A percentile compares a stretch with the other conserved stretches of the same genome.
phyloP scores from a whole-genome alignment of 2,888 invertebrate species.

The Marronus borbonicus region DNA sequence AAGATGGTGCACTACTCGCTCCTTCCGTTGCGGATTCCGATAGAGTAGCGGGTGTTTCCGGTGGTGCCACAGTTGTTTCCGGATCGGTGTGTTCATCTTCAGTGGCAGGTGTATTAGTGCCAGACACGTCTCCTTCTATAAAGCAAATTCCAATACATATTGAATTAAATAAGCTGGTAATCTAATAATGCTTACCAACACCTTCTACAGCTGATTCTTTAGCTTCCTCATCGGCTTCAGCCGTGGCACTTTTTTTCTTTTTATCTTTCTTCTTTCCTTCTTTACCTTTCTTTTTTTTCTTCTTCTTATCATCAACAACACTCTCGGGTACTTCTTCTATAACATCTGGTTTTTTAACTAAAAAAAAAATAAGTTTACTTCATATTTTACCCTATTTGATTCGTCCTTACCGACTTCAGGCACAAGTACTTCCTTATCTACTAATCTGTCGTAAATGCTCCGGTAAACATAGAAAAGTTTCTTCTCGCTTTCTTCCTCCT shows the following conservation, averaged over 20 bases:
- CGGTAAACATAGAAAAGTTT: conserved; percentile 79
- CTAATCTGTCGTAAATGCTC: conserved; percentile 80
- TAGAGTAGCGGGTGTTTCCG: conserved; percentile 11
- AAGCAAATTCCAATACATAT: not conserved
- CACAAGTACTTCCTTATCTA: conserved; percentile 82
- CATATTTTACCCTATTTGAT: not conserved
- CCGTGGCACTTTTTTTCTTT: conserved; percentile 59
- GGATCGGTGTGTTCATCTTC: conserved; percentile 43
- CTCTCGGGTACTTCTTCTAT: conserved; percentile 51
- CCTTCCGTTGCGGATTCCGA: conserved; percentile 26
- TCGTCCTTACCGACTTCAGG: conserved; percentile 79
- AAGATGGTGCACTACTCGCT: not conserved
- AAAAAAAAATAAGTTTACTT: conserved; percentile 9
- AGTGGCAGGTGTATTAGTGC: conserved; percentile 9
- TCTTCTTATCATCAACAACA: conserved; percentile 50
- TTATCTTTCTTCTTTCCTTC: conserved; percentile 56
- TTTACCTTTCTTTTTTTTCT: conserved; percentile 54
- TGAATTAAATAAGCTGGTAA: too few relatives aligned
- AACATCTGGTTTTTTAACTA: conserved; percentile 60
- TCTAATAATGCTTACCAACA: conserved; percentile 12
- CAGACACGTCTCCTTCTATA: conserved; percentile 20
- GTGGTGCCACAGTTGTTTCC: conserved; percentile 34
- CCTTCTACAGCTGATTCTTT: conserved; percentile 48
- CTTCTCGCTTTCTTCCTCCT: conserved; percentile 71
- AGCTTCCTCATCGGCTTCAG: conserved; percentile 57